Base-by-base conservation (phyloP, 2,888 invertebrate genomes). In the Eupelmus urozonus region DNA sequence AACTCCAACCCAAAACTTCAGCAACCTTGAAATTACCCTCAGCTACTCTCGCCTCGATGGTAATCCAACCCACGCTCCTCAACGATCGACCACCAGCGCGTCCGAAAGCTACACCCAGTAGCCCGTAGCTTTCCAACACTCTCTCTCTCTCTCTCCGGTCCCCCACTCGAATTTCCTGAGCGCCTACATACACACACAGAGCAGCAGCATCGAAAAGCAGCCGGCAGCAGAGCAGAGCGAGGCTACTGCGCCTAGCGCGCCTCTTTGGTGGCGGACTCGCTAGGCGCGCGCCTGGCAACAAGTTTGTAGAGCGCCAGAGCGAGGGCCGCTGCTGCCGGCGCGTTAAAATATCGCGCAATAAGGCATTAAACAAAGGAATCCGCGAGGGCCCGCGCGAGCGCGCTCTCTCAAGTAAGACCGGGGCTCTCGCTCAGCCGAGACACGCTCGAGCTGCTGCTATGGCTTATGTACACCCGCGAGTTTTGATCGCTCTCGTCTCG, bases 341-440 rank as follows among this genome's bases (percentile, higher is more conserved):
- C 83, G 84, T 85, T 85, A 87, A 86, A 86, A 87, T 87, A 87
- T 86, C 85, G 85, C 79, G 71, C 85, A 86, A 86, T 86, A 86
- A 86, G 86, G 85, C 85, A 86, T 86, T 87, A 88, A 88, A 87
- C 88, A 87, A 88, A 88, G 88, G 87, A 87, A 88, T 88, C 84
- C 85, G 84, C 82, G 83, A 80, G 79, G 16, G 62, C 34, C 40
- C 18, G 23, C 29, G 53, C 27, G 25, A 18, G 16, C 49, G 5
- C 3, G 34, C 20, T 16, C 65, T 85, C 87, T 86, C 86, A 86
- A 87, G 82, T 87, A 87, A 86, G 85, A 87, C 82, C 18, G 18
- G 4, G 40, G 76, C 66, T 34, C 18, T 13, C 18, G n/a, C n/a
- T n/a, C n/a, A n/a, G n/a, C n/a, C n/a, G 51, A 45, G 4, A 18